Evolutionary conservation across 2,113 vertebrate genomes (phyloP), one percentile per base, ranked within the genome.

Genomic region (Empidonax traillii): DNA sequence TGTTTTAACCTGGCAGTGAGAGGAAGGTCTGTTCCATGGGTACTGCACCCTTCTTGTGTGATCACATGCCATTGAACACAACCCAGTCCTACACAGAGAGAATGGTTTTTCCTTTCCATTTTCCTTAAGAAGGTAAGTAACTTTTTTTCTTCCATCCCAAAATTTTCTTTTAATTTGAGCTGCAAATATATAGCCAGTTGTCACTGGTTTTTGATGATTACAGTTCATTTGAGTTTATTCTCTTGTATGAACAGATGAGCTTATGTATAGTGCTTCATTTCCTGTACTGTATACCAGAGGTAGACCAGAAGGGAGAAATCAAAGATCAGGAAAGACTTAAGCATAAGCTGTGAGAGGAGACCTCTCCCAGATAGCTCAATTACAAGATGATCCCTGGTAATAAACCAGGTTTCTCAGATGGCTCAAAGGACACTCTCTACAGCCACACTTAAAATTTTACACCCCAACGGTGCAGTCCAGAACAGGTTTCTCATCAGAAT

Each of bases 211-310:
- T 13, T 27, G 25, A 52, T 65, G n/a, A 59, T 81, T 78, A 71
- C 12, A 80, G 43, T 43, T 21, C 39, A n/a, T 56, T 89, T 76
- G 37, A 1, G 66, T 90, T 94, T 56, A 22, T 59, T 91, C 33
- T 82, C 65, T 65, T 30, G 6, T 23, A 53, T 37, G n/a, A 53
- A 68, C n/a, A 56, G 28, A 78, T 82, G 49, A 87, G 65, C 47
- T 91, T 74, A 56, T 4, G 22, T 56, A 61, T 5, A 81, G 17
- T 14, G 14, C 39, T 86, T 87, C 10, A 78, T 49, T 91, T 94
- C 84, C 81, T 72, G 44, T n/a, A 67, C 49, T 78, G 66, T 39
- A 89, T 28, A 82, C 49, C 37, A 68, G 76, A 94, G 69, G 89
- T 46, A 94, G 63, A 87, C 21, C 62, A 89, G 58, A 82, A 68